Percentiles rank a stretch among this genome's conserved stretches.
Conservation (phyloP, 2,888 invertebrate species). For the Reticulitermes lucifugus region DNA sequence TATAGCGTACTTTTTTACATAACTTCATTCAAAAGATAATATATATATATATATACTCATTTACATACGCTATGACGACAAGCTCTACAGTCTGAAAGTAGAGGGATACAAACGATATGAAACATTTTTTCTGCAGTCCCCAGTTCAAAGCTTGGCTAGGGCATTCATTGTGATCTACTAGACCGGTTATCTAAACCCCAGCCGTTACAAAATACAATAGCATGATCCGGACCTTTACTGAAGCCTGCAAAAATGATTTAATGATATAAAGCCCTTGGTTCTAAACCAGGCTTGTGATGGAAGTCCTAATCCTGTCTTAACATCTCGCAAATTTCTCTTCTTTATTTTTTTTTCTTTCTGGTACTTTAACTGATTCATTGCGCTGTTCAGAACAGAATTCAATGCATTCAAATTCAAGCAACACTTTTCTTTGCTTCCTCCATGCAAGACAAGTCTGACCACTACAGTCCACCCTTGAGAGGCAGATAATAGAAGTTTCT, state of each 20-base stretch:
- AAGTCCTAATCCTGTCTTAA: background rate
- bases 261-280: conserved; percentile 21
- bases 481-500: no score
- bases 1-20: no score
- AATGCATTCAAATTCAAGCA: background rate
- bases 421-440: background rate
- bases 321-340: background rate
- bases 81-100: no score
- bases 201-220: background rate
- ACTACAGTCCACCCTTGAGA: background rate
- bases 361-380: background rate
- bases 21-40: no score
- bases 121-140: background rate
- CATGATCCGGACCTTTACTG: background rate
- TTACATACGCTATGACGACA: no score
- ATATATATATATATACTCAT: no score
- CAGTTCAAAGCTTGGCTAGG: conserved; percentile 29
- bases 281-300: background rate
- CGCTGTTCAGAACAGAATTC: background rate
- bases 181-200: background rate
- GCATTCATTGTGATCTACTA: background rate
- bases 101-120: no score
- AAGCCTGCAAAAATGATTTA: background rate
- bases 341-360: background rate
- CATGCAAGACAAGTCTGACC: background rate